Conservation (phyloP, 2,797 vertebrate species). For the Propithecus deckenii region DNA sequence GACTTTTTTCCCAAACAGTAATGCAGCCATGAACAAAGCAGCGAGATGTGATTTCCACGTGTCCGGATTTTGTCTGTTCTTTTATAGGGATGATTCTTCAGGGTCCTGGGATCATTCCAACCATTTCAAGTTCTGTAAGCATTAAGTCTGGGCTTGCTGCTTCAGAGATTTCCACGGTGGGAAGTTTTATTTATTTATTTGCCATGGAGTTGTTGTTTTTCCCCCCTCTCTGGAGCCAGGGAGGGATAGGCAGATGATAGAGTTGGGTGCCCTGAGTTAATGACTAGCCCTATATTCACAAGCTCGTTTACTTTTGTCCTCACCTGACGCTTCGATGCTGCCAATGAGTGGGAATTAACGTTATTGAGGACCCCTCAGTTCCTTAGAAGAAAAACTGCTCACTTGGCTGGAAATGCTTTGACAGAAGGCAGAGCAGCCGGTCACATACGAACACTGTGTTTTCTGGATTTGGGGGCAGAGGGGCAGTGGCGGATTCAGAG, state of each 20-base stretch:
- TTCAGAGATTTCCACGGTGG: slow-evolving; percentile 56
- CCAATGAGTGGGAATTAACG: slow-evolving; percentile 86
- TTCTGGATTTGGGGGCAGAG: slow-evolving; percentile 73
- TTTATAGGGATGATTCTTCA: neutral
- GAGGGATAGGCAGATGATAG: slow-evolving; percentile 83
- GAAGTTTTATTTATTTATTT: slow-evolving; percentile 74
- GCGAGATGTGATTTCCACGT: neutral
- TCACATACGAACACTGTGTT: slow-evolving; percentile 82
- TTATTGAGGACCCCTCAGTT: slow-evolving; percentile 82
- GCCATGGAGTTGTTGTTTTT: slow-evolving; percentile 36
- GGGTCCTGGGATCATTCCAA: neutral
- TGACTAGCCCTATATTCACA: slow-evolving; percentile 90
- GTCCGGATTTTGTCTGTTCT: neutral
- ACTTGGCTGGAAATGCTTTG: slow-evolving; percentile 87
- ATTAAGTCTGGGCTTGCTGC: neutral
- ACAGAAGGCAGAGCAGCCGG: slow-evolving; percentile 89
- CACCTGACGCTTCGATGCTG: slow-evolving; percentile 77
- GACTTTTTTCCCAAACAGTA: neutral
- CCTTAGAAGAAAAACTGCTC: slow-evolving; percentile 86
- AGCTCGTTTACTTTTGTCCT: slow-evolving; percentile 85
- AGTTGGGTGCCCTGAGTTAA: slow-evolving; percentile 86
- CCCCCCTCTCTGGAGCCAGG: neutral
- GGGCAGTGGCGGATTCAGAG: slow-evolving; percentile 55
- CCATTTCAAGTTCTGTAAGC: neutral
- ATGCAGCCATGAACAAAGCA: neutral